Conservation (phyloP, 1,140 invertebrate genomes). For the Pogonomyrmex californicus region DNA sequence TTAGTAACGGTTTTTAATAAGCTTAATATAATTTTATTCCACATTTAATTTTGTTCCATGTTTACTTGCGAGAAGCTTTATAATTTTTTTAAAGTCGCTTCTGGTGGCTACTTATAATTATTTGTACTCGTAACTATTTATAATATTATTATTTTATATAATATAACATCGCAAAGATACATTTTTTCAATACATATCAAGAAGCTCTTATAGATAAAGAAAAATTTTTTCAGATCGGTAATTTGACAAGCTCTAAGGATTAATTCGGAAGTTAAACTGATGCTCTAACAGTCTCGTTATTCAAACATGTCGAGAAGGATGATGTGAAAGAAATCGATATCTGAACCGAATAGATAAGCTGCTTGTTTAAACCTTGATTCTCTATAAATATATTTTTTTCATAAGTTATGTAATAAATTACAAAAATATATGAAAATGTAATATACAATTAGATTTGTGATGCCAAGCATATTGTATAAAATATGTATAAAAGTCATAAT, state of each 20-base stretch:
- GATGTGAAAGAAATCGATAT: slow-evolving; percentile 21
- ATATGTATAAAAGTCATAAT: slow-evolving; percentile 14
- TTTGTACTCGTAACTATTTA: background rate
- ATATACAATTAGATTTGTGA: background rate
- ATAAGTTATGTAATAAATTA: background rate
- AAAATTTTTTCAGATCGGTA: slow-evolving; percentile 2
- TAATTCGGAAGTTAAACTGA: slow-evolving; percentile 3
- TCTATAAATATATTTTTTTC: background rate
- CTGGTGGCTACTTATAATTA: background rate
- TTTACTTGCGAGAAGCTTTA: background rate
- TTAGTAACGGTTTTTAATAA: background rate
- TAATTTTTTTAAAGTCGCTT: background rate
- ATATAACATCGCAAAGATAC: slow-evolving; percentile 10
- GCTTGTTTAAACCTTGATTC: slow-evolving; percentile 26
- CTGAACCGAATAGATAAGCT: background rate
- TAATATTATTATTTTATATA: background rate
- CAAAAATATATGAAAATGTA: slow-evolving; percentile 13
- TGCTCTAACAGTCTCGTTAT: background rate
- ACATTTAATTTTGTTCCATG: background rate
- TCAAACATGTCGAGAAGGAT: background rate
- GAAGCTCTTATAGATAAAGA: background rate
- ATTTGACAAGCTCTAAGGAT: background rate
- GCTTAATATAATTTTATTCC: background rate
- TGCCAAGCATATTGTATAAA: background rate
- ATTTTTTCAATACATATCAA: background rate